Conservation (phyloP, 2,113 vertebrate species). For the Cariama cristata region DNA sequence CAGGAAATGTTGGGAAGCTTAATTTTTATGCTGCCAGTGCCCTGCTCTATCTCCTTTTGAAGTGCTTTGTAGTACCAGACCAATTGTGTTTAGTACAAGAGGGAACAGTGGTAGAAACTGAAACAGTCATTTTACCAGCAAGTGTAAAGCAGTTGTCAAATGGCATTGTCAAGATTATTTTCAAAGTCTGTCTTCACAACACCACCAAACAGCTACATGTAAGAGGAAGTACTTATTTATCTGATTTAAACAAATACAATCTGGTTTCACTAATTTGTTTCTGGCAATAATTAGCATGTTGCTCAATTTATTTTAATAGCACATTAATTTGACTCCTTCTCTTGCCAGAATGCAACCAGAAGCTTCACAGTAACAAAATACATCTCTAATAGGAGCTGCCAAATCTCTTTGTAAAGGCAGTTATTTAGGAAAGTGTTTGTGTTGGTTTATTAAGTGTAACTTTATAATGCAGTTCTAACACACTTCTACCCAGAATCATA, state of each 20-base stretch:
- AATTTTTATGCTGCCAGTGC: neutral
- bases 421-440: neutral
- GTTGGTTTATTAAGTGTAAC: neutral
- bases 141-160: neutral
- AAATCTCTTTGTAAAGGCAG: neutral
- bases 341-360: constrained; percentile 6
- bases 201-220: neutral
- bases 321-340: neutral
- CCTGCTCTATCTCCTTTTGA: neutral
- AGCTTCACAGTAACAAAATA: constrained; percentile 3
- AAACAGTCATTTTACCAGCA: neutral
- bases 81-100: neutral
- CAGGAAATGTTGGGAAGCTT: neutral
- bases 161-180: neutral
- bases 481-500: neutral
- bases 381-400: neutral
- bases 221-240: constrained; percentile 29
- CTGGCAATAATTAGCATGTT: constrained; percentile 34
- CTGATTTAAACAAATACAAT: constrained; percentile 28
- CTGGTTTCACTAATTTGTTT: constrained; percentile 16
- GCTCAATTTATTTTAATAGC: constrained; percentile 49
- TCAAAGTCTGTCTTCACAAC: neutral
- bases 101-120: neutral
- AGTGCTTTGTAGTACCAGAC: neutral
- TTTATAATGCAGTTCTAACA: neutral